Conservation (phyloP, 2,888 invertebrate species). For the Apeira syringaria region DNA sequence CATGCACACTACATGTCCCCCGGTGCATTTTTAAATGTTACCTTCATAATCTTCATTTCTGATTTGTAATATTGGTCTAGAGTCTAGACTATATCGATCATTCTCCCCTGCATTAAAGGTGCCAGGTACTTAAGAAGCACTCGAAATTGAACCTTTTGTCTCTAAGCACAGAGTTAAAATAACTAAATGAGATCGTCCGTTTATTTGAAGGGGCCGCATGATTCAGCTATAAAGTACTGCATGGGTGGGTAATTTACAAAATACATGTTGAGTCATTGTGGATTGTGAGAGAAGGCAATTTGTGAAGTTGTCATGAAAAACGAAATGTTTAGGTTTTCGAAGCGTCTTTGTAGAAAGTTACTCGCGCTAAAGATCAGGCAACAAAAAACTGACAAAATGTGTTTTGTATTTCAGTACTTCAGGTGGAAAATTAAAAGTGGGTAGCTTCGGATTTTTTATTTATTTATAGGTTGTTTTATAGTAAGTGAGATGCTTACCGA, state of each 20-base stretch:
- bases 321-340: constrained; percentile 15
- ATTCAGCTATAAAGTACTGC: constrained; percentile 24
- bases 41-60: constrained; percentile 12
- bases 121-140: constrained; percentile 13
- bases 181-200: neutral
- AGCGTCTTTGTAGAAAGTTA: constrained; percentile 3
- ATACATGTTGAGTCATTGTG: constrained; percentile 26
- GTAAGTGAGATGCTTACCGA: too few species aligned
- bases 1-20: neutral
- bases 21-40: neutral
- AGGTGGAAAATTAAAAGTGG: neutral
- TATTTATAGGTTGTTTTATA: neutral
- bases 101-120: constrained; percentile 12
- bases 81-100: constrained; percentile 42
- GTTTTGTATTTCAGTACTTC: neutral
- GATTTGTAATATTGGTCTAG: constrained; percentile 36
- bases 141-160: neutral
- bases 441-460: neutral
- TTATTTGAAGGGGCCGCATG: constrained; percentile 20
- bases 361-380: neutral
- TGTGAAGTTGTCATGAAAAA: constrained; percentile 23
- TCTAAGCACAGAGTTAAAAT: neutral
- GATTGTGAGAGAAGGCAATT: constrained; percentile 27
- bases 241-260: constrained; percentile 26
- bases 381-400: neutral